phyloP scores from a whole-genome alignment of 2,113 vertebrate species.

The Hippoglossus stenolepis region DNA sequence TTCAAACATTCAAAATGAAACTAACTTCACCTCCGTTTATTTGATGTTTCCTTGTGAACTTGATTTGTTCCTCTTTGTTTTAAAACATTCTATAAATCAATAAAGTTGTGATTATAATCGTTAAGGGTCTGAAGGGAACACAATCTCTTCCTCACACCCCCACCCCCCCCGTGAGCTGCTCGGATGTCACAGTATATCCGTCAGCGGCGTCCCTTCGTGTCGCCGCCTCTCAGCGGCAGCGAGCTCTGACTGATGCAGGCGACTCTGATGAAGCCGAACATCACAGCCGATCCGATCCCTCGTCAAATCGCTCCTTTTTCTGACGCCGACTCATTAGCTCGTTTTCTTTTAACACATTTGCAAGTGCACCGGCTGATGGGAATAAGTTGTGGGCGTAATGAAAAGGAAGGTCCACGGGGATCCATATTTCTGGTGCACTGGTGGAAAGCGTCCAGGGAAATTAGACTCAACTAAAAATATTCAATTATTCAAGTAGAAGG shows the following conservation, averaged over 20 bases:
- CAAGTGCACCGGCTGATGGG: not conserved
- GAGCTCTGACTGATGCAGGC: not conserved
- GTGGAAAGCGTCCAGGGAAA: not conserved
- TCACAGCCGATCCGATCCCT: constrained; percentile 12
- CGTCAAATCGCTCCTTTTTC: not conserved
- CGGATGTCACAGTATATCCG: constrained; percentile 45
- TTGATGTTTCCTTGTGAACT: no score
- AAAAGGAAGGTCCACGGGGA: not conserved
- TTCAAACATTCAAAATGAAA: no score
- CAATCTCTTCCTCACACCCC: not conserved
- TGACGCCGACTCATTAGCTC: constrained; percentile 28
- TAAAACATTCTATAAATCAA: not conserved
- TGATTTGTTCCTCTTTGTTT: not conserved
- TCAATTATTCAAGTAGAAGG: not conserved
- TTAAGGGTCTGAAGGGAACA: not conserved
- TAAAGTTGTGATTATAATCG: no score
- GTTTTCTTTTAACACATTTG: not conserved
- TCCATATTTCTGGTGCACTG: not conserved
- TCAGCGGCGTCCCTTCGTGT: constrained; percentile 28
- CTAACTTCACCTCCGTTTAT: no score
- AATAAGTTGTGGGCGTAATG: constrained; percentile 3
- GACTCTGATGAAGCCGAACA: constrained; percentile 21
- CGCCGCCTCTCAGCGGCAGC: constrained; percentile 33
- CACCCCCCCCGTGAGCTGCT: no score
- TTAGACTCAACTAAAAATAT: not conserved